Base-by-base conservation (phyloP, 2,797 vertebrate genomes). In the Tolypeutes matacus region DNA sequence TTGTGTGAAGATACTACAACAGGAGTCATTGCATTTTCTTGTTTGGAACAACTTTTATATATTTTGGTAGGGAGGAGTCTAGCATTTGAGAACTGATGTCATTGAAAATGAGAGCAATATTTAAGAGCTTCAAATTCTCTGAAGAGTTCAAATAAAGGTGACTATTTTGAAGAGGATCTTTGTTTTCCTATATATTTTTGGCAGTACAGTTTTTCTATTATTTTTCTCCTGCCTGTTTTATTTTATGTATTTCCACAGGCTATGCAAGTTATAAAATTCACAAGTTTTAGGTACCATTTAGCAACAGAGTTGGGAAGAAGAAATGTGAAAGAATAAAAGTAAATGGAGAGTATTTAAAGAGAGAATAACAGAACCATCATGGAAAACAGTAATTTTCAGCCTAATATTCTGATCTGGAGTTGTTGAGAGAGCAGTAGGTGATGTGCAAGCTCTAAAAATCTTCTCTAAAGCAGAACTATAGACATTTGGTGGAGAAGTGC, bases 101-200 rank as follows among this genome's bases (percentile, higher is more conserved):
- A 76, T 39, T 85, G 93, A 97, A 96, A 90, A 80, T 86, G 86
- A 96, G 84, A 97, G 92, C 86, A 96, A 94, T 96, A 56, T 82
- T n/a, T 87, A 89, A 89, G 46, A 96, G 62, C 75, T 86, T 46
- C 73, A 42, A 89, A 92, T 97, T 96, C 95, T 97, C 87, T 89
- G 46, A 89, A 96, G 96, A 97, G 56, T 94, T 97, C 56, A 90
- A 94, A 97, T 77, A 97, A 96, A 97, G 83, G 94, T 91, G 83
- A 96, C 93, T 95, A 64, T 94, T 96, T 95, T 95, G 86, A 96
- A 97, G 96, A 93, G 81, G 17, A 49, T 42, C 73, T 85, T 92
- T 58, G 29, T 78, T 85, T 88, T 31, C 36, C 65, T 17, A 42
- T 3, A 12, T 8, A 31, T 87, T 88, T 77, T 90, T 75, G 2